Conservation (phyloP, 2,888 invertebrate genomes). For the Apamea crenata region DNA sequence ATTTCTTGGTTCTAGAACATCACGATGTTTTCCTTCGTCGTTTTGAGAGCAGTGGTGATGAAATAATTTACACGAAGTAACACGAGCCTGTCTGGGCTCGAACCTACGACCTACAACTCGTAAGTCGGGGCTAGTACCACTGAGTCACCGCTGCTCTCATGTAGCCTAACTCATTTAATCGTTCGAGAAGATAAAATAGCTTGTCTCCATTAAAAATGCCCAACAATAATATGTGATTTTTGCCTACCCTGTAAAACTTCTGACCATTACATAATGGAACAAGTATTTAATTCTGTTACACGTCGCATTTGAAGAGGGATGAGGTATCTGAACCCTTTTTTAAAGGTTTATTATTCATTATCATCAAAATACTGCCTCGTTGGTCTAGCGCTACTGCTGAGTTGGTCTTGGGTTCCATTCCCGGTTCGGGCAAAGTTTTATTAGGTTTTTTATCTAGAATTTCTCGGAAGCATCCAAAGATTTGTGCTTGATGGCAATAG, state of each 20-base stretch:
- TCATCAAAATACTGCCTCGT: conserved; percentile 15
- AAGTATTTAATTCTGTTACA: conserved; percentile 51
- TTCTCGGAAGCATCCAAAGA: neutral
- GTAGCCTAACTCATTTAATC: neutral
- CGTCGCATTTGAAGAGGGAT: conserved; percentile 51
- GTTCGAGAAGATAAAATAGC: neutral
- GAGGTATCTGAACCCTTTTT: conserved; percentile 35
- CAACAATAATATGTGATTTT: neutral
- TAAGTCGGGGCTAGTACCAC: too few relatives aligned
- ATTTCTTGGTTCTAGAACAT: too few relatives aligned
- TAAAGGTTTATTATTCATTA: conserved; percentile 45
- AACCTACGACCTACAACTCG: too few relatives aligned
- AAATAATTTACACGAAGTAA: too few relatives aligned
- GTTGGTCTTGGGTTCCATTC: neutral
- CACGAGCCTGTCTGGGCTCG: too few relatives aligned
- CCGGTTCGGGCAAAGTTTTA: too few relatives aligned
- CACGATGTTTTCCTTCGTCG: too few relatives aligned
- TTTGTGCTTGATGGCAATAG: neutral
- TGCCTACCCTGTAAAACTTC: neutral
- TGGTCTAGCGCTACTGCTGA: neutral
- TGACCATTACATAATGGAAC: conserved; percentile 15
- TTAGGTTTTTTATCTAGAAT: neutral
- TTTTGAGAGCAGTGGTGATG: too few relatives aligned
- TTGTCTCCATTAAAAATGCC: neutral
- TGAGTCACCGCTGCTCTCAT: neutral